These are phyloP conservation scores for Fulmarus glacialis DNA, from an alignment of 2,113 vertebrate species.

Conservation along the genomic window DNA sequence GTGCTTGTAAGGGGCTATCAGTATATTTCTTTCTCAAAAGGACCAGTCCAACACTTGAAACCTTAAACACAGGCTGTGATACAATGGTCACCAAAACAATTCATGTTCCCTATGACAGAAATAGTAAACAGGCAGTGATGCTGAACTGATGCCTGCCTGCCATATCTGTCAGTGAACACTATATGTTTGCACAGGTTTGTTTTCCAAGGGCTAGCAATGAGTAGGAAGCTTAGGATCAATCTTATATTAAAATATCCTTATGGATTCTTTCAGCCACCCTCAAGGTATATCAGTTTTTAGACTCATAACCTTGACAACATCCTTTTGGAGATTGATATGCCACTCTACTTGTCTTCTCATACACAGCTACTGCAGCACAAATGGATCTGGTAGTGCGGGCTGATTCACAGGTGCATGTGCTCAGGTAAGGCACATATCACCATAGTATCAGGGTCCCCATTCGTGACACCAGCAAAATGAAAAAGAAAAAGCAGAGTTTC, in stretches of 20 bases:
- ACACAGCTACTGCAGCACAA: not conserved
- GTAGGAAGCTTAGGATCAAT: not conserved
- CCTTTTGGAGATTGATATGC: not conserved
- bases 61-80: not conserved
- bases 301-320: not conserved
- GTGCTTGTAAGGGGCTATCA: not conserved
- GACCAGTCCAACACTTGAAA: not conserved
- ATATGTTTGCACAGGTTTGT: not conserved
- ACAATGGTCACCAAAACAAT: not conserved
- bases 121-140: not conserved
- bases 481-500: not conserved
- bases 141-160: not conserved
- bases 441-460: not conserved
- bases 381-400: not conserved
- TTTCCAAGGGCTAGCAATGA: not conserved
- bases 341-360: not conserved
- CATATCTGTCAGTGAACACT: not conserved
- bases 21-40: not conserved
- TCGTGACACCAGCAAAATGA: not conserved
- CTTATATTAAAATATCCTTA: not conserved
- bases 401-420: not conserved
- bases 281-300: not conserved
- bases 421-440: not conserved
- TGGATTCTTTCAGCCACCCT: not conserved
- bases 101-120: not conserved